phyloP scores from a whole-genome alignment of 2,113 vertebrate genomes.

The Octodon degus region DNA sequence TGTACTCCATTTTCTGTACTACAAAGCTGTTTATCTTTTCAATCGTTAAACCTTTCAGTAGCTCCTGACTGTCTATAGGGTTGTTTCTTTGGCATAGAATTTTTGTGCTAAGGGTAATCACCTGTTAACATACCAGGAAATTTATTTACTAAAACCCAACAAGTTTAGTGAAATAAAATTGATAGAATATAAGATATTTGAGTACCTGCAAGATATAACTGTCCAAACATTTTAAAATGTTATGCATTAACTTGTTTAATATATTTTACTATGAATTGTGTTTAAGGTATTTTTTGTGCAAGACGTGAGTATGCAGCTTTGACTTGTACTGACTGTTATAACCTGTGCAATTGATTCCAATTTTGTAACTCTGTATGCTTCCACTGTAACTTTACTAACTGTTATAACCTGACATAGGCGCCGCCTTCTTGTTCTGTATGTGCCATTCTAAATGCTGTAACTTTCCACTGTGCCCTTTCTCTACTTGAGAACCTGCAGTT shows the following conservation, averaged over 20 bases:
- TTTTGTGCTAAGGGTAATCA: not conserved
- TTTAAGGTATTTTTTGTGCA: no score
- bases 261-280: not conserved
- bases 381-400: no score
- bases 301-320: no score
- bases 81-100: not conserved
- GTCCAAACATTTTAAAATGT: not conserved
- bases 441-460: no score
- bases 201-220: not conserved
- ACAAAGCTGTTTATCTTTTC: not conserved
- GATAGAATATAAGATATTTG: not conserved
- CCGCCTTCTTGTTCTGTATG: no score
- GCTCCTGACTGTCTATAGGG: not conserved
- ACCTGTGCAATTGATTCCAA: no score
- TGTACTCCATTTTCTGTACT: not conserved
- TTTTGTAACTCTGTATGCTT: no score
- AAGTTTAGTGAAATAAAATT: not conserved
- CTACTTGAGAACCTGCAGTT: no score
- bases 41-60: not conserved
- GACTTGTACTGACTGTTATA: no score
- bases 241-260: not conserved
- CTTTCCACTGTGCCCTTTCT: no score
- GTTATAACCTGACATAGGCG: no score
- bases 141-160: not conserved
- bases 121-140: not conserved